Evolutionary conservation across 2,888 invertebrate species (phyloP), one percentile per base, ranked within the genome.

Genomic region (Drosophila merina): DNA sequence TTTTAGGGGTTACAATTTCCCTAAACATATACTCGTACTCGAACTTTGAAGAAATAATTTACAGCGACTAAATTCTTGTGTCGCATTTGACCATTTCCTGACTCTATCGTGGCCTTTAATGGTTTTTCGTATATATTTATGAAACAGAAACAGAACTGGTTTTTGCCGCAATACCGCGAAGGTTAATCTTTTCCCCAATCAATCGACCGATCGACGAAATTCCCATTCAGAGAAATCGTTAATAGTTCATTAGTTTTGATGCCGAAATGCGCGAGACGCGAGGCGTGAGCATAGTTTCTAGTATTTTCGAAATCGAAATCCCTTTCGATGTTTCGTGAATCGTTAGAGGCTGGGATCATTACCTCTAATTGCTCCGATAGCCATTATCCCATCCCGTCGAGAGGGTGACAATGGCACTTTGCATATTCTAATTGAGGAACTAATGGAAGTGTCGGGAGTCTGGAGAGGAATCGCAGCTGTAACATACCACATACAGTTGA

Each of bases 101-200:
- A 63, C 31, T 63, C 42, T 31, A n/a, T 14, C 7, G 3, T 6
- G 28, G 28, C 28, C 28, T 50, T 63, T 66, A 54, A 60, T 64
- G 54, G 56, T 50, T 57, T 30, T 49, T 31, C 47, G 36, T 50
- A 12, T 6, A 28, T 45, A 45, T 51, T 50, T 45, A 42, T 28
- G 30, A 14, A 14, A 20, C 20, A 20, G 2, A 42, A 40, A 38
- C 9, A 56, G 31, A 82, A 82, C 82, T 52, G 88, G 82, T 87
- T 87, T 83, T 51, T 69, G 70, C 67, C 70, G 76, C 76, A 84
- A 79, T 63, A 31, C 25, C 30, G 73, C 75, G 79, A 81, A 86
- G 86, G 86, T 76, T 77, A 76, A 79, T 84, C 79, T 84, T 77
- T 83, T 73, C 72, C 73, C 72, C 64, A 76, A 48, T 51, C 62